phyloP scores from a whole-genome alignment of 2,113 vertebrate species.

The Gasterosteus aculeatus region DNA sequence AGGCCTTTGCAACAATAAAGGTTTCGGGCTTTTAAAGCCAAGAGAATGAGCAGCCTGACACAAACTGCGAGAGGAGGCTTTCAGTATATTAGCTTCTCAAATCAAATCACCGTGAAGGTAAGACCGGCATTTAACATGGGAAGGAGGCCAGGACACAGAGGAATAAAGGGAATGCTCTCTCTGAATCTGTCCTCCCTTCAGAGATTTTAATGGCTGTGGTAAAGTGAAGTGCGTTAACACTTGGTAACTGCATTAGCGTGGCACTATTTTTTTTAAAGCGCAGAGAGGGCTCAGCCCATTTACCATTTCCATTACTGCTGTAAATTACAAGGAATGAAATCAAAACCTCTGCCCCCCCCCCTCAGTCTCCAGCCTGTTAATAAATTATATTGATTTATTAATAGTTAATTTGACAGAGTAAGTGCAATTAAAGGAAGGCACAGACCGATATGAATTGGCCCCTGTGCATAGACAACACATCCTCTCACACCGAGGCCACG shows the following conservation, averaged over 20 bases:
- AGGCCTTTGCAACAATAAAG: constrained; percentile 65
- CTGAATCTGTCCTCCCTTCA: constrained; percentile 58
- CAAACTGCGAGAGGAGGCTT: constrained; percentile 67
- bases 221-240: constrained; percentile 65
- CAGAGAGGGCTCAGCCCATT: constrained; percentile 51
- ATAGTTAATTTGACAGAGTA: constrained; percentile 45
- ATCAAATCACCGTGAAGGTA: constrained; percentile 71
- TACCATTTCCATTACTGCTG: constrained; percentile 50
- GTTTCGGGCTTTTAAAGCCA: constrained; percentile 68
- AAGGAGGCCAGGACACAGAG: constrained; percentile 55
- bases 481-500: constrained; percentile 1
- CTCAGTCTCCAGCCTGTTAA: constrained; percentile 33
- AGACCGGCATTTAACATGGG: constrained; percentile 61
- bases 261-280: constrained; percentile 41
- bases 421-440: constrained; percentile 42
- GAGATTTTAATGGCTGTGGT: constrained; percentile 61
- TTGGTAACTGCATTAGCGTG: constrained; percentile 62
- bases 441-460: background rate
- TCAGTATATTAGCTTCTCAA: constrained; percentile 78
- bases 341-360: constrained; percentile 34
- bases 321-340: constrained; percentile 61
- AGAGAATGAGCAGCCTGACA: constrained; percentile 58
- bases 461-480: constrained; percentile 17
- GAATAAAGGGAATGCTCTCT: constrained; percentile 61
- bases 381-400: constrained; percentile 52